Conservation (phyloP, 2,797 vertebrate genomes). For the Alectoris magna region DNA sequence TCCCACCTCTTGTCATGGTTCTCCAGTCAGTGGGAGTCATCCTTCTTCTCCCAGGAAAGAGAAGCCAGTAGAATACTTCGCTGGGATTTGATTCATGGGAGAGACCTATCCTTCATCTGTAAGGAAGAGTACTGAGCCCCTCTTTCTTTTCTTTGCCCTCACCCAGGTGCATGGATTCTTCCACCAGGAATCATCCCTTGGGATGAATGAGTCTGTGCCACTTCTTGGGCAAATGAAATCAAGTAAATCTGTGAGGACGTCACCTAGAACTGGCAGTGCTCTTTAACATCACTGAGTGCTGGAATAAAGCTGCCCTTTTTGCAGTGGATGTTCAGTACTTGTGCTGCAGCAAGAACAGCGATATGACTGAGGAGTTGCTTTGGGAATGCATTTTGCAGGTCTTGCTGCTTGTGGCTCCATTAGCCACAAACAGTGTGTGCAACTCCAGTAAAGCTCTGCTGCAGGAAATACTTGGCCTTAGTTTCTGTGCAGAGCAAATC, state of each 20-base stretch:
- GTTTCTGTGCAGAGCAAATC: background rate
- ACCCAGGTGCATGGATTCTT: fast-evolving
- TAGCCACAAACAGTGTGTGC: background rate
- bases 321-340: background rate
- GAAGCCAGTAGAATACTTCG: background rate
- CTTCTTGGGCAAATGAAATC: background rate
- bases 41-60: background rate
- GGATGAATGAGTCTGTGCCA: background rate
- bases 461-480: background rate
- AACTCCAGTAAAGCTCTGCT: background rate
- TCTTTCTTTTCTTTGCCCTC: background rate
- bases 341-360: background rate
- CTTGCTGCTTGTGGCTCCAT: background rate
- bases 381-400: background rate
- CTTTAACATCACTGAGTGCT: background rate
- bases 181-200: background rate
- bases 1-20: background rate
- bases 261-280: background rate
- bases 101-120: background rate
- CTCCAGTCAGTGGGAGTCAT: background rate
- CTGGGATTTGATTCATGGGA: background rate
- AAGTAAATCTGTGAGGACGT: background rate
- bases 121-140: background rate
- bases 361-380: background rate
- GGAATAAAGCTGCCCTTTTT: background rate